A percentile compares a stretch with the other conserved stretches of the same genome.
Conservation (phyloP, 2,797 vertebrate species). For the Sebastes wilsoni region DNA sequence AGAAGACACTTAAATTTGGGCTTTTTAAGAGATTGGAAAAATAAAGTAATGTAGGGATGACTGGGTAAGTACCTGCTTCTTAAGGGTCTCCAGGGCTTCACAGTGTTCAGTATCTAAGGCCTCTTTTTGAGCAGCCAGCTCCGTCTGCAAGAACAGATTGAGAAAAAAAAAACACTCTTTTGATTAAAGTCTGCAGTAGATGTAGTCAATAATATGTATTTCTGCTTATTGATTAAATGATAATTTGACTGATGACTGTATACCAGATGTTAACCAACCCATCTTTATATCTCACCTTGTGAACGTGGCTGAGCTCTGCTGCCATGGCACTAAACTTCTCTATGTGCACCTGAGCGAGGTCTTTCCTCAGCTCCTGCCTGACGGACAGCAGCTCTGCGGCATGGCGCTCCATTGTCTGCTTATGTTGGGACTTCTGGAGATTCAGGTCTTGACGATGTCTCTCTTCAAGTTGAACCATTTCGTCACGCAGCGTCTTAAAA, state of each 20-base stretch:
- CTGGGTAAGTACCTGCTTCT: slow-evolving; percentile 67
- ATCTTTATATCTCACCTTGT: slow-evolving; percentile 80
- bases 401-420: slow-evolving; percentile 71
- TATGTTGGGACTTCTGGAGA: slow-evolving; percentile 50
- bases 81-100: slow-evolving; percentile 70
- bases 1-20: background rate
- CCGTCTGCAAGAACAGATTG: slow-evolving; percentile 54
- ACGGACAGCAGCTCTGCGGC: slow-evolving; percentile 75
- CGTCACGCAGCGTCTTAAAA: slow-evolving; percentile 78
- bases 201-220: too few species aligned
- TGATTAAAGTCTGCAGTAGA: background rate
- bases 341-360: slow-evolving; percentile 80
- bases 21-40: background rate
- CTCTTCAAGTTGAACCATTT: slow-evolving; percentile 77
- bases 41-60: background rate
- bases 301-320: slow-evolving; percentile 79
- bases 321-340: slow-evolving; percentile 84
- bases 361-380: slow-evolving; percentile 77
- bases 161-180: background rate
- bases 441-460: slow-evolving; percentile 60
- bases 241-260: background rate
- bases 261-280: background rate
- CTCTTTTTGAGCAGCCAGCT: slow-evolving; percentile 74
- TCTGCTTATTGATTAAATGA: background rate
- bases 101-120: slow-evolving; percentile 73